Evolutionary conservation across 2,113 vertebrate species (phyloP), one percentile per base, ranked within the genome.

Genomic region (Sialia sialis): DNA sequence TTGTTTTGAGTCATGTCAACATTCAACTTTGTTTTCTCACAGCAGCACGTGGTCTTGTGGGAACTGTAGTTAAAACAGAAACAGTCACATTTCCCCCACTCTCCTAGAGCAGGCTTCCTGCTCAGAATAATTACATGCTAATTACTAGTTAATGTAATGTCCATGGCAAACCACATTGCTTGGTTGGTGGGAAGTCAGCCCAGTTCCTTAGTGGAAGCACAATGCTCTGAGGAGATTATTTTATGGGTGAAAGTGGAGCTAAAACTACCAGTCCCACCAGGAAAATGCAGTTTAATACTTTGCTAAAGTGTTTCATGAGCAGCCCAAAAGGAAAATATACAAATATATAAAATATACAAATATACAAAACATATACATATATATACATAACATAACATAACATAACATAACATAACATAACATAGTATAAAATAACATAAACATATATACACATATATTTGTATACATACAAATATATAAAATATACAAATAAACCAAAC

Each of bases 1-100:
- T 92, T 77, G 36, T 84, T 96, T 90, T 70, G 88, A 95, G 79
- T 88, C 90, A 22, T 74, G 82, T 92, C 95, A 96, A 59, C 73
- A 77, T 84, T 51, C 64, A 84, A 29, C 82, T 81, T 90, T 81
- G 64, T 90, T 97, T 93, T 75, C 76, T 81, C 41, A 72, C 48
- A 55, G 83, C 68, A 75, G 43, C 88, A 86, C 30, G 7, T 92
- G 83, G 64, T 92, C 92, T 89, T 87, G 55, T 78, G 86, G 83
- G 84, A 96, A 18, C 89, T 81, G 80, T 49, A 92, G 89, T 92
- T 92, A 88, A 81, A 94, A 8, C n/a, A 95, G 64, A 75, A 77
- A 81, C 27, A 25, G 6, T 51, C 51, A 9, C 48, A 76, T 63
- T 86, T 78, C 13, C 56, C 41, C 27, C 26, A 9, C 11, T 49